phyloP scores from a whole-genome alignment of 2,888 invertebrate genomes.

The Ctena decussata region DNA sequence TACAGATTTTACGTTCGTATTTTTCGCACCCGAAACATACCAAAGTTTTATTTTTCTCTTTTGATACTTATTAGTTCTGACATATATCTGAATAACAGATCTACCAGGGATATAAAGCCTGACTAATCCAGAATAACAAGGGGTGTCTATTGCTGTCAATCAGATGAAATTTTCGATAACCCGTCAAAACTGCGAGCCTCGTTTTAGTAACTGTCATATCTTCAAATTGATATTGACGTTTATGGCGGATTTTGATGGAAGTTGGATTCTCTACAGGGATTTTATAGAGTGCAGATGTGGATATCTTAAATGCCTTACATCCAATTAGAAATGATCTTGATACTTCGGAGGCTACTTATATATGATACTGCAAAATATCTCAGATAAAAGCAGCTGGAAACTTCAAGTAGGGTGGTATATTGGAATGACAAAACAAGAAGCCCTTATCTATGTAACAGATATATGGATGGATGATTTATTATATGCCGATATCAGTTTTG shows the following conservation, averaged over 20 bases:
- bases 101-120: neutral
- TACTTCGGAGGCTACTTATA: neutral
- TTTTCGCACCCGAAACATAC: too few relatives aligned
- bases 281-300: conserved; percentile 68
- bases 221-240: conserved; percentile 65
- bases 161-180: conserved; percentile 61
- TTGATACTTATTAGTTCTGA: neutral
- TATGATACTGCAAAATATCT: conserved; percentile 2
- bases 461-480: too few relatives aligned
- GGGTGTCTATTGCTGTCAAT: conserved; percentile 54
- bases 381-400: conserved; percentile 12
- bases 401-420: conserved; percentile 46
- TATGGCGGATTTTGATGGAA: conserved; percentile 66
- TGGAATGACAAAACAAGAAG: too few relatives aligned
- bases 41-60: too few relatives aligned
- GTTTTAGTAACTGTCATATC: conserved; percentile 49
- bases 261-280: conserved; percentile 66
- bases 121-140: conserved; percentile 51
- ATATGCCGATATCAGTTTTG: too few relatives aligned
- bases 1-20: too few relatives aligned
- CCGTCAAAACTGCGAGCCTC: conserved; percentile 50
- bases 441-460: too few relatives aligned
- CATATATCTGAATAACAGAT: neutral
- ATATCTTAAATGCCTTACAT: conserved; percentile 64
- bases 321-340: conserved; percentile 40